Conservation (phyloP, 1,140 invertebrate genomes). For the Fopius arisanus region DNA sequence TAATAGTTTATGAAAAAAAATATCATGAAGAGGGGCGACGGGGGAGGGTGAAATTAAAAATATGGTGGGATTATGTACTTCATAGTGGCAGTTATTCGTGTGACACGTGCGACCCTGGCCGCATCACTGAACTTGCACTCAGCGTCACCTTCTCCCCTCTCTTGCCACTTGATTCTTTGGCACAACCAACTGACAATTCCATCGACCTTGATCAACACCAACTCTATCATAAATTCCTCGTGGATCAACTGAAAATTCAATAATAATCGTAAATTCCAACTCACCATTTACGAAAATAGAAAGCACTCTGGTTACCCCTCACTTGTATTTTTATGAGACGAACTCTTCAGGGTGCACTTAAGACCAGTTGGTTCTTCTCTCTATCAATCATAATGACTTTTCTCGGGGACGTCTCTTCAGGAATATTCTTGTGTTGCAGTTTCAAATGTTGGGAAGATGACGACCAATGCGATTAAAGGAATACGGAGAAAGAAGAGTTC, state of each 20-base stretch:
- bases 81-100: constrained; percentile 3
- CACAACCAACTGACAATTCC: constrained; percentile 2
- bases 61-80: constrained; percentile 4
- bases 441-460: constrained; percentile 59
- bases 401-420: constrained; percentile 17
- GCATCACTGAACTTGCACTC: constrained; percentile 32
- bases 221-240: background rate
- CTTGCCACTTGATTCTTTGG: constrained; percentile 17
- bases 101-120: constrained; percentile 27
- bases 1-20: constrained; percentile 6
- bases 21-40: background rate
- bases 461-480: constrained; percentile 71
- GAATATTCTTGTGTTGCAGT: constrained; percentile 22
- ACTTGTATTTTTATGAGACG: constrained; percentile 16
- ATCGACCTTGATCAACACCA: background rate
- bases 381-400: constrained; percentile 14
- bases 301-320: background rate
- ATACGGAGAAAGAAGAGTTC: constrained; percentile 89
- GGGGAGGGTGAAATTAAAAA: constrained; percentile 8
- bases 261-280: background rate
- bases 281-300: constrained; percentile 4
- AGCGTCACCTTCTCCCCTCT: background rate
- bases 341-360: constrained; percentile 6
- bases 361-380: constrained; percentile 19
- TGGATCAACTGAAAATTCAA: constrained; percentile 5